phyloP scores from a whole-genome alignment of 2,888 invertebrate species.

The Carabus problematicus region DNA sequence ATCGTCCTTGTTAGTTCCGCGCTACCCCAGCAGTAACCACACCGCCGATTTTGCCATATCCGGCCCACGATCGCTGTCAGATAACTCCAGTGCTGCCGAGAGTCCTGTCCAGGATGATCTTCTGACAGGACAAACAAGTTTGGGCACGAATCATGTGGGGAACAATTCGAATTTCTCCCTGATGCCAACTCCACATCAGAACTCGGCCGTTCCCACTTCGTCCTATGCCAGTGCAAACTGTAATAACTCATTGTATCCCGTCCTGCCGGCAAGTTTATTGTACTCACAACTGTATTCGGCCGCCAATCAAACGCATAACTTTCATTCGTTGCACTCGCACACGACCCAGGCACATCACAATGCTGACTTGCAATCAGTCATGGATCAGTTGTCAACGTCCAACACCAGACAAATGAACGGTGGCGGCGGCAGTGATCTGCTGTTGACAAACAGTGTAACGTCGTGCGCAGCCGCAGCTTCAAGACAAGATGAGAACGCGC shows the following conservation, averaged over 20 bases:
- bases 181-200: constrained; percentile 62
- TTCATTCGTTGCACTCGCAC: constrained; percentile 72
- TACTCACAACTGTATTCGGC: constrained; percentile 86
- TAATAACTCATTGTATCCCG: constrained; percentile 78
- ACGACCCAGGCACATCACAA: constrained; percentile 66
- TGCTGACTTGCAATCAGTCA: constrained; percentile 72
- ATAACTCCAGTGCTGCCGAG: constrained; percentile 83
- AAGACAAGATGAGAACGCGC: constrained; percentile 64
- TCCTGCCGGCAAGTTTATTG: constrained; percentile 80
- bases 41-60: constrained; percentile 71
- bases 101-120: constrained; percentile 83
- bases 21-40: constrained; percentile 69
- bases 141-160: constrained; percentile 64
- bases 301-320: constrained; percentile 77
- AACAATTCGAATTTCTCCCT: constrained; percentile 72
- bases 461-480: constrained; percentile 67
- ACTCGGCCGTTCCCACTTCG: constrained; percentile 52
- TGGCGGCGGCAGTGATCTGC: constrained; percentile 56
- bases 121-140: constrained; percentile 70
- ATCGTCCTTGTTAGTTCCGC: constrained; percentile 69
- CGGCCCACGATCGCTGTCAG: constrained; percentile 79
- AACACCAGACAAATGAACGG: constrained; percentile 64
- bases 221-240: constrained; percentile 60
- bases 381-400: constrained; percentile 77
- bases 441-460: constrained; percentile 66